Evolutionary conservation across 2,888 invertebrate species (phyloP).

Genomic region (Dasysyrphus tricinctus): DNA sequence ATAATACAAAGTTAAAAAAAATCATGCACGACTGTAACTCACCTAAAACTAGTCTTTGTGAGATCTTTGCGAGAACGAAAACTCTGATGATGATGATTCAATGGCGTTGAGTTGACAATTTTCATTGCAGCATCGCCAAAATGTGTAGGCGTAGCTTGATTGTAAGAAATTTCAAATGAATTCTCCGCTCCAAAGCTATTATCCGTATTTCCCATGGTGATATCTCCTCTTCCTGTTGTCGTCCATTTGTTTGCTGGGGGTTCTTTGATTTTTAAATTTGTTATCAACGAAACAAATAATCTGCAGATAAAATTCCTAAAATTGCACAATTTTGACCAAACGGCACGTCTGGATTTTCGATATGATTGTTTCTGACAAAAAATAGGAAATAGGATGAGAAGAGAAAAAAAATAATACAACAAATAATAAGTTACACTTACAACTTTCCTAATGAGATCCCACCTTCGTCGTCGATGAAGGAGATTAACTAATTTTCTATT

Average conservation of each 20-base stretch:
- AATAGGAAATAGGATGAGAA: slow-evolving; percentile 6
- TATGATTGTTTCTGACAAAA: slow-evolving; percentile 80
- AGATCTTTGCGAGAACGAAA: slow-evolving; percentile 80
- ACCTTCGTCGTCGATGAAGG: slow-evolving; percentile 79
- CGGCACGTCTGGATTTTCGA: slow-evolving; percentile 79
- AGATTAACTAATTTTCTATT: slow-evolving; percentile 80
- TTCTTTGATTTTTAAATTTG: slow-evolving; percentile 79
- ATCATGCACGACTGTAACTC: slow-evolving; percentile 25
- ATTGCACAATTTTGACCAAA: slow-evolving; percentile 82
- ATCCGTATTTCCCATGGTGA: slow-evolving; percentile 64
- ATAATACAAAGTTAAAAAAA: no score
- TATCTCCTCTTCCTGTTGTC: slow-evolving; percentile 71
- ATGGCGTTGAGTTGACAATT: slow-evolving; percentile 82
- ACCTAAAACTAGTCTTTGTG: slow-evolving; percentile 78
- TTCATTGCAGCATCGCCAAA: slow-evolving; percentile 75
- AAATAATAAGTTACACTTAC: slow-evolving; percentile 76
- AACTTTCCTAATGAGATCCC: slow-evolving; percentile 79
- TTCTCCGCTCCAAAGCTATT: slow-evolving; percentile 77
- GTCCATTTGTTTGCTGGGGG: slow-evolving; percentile 49
- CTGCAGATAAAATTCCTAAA: slow-evolving; percentile 79
- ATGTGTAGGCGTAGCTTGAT: slow-evolving; percentile 78
- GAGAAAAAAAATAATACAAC: slow-evolving; percentile 16
- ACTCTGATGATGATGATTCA: slow-evolving; percentile 79
- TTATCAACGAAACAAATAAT: slow-evolving; percentile 78
- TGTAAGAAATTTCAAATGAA: slow-evolving; percentile 78